phyloP scores from a whole-genome alignment of 2,797 vertebrate genomes.

The Fundulus diaphanus region DNA sequence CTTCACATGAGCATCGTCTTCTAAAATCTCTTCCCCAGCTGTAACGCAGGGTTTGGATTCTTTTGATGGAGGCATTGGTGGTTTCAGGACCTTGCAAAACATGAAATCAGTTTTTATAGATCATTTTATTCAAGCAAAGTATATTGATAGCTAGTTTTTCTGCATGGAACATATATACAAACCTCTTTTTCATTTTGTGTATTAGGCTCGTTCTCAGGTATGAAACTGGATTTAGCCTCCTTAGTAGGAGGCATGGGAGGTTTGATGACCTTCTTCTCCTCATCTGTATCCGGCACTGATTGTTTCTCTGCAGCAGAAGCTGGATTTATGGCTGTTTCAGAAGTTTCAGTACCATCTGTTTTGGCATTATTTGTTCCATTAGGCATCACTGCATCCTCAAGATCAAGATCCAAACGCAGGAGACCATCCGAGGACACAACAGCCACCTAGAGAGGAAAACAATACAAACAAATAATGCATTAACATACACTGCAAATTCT shows the following conservation, averaged over 20 bases:
- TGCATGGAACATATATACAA: constrained; percentile 2
- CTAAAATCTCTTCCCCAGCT: constrained; percentile 35
- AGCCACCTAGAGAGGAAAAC: constrained; percentile 80
- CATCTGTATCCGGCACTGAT: constrained; percentile 37
- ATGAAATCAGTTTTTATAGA: constrained; percentile 5
- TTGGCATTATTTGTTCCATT: constrained; percentile 65
- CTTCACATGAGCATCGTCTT: constrained; percentile 42
- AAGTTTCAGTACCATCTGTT: constrained; percentile 48
- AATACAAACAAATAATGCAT: not conserved
- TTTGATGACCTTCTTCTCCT: constrained; percentile 69
- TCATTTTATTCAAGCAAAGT: not conserved
- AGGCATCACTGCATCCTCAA: constrained; percentile 73
- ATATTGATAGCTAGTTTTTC: constrained; percentile 2
- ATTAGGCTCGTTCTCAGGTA: constrained; percentile 37
- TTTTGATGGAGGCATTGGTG: constrained; percentile 69
- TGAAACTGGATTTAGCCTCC: constrained; percentile 42
- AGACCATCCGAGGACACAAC: constrained; percentile 86
- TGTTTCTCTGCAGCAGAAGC: constrained; percentile 53
- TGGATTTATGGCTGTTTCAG: constrained; percentile 73
- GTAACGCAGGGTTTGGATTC: constrained; percentile 51
- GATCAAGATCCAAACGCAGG: constrained; percentile 87
- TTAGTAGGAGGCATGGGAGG: constrained; percentile 70
- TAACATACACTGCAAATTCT: not conserved
- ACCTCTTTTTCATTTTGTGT: constrained; percentile 56
- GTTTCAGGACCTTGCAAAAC: constrained; percentile 56